Conservation (phyloP, 2,888 invertebrate genomes). For the Oxytorus armatus region DNA sequence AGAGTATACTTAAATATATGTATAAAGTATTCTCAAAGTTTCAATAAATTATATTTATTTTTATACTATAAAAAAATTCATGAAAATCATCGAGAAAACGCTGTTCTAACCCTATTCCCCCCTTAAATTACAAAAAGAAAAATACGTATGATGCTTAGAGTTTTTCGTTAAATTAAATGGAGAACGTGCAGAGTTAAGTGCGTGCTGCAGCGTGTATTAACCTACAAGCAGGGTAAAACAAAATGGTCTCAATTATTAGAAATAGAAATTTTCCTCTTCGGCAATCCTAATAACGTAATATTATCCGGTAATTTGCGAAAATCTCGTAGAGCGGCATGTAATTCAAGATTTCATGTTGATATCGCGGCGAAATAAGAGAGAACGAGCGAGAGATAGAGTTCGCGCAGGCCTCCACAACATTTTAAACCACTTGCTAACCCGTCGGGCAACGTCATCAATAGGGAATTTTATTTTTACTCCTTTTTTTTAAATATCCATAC, state of each 20-base stretch:
- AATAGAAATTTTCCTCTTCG: background rate
- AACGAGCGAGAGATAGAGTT: no score
- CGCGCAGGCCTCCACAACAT: background rate
- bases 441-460: background rate
- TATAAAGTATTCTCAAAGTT: no score
- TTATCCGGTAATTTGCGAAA: conserved; percentile 16
- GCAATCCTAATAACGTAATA: conserved; percentile 16
- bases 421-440: conserved; percentile 17
- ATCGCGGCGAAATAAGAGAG: background rate
- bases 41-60: no score
- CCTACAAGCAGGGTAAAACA: background rate
- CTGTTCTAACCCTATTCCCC: no score
- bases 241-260: conserved; percentile 4
- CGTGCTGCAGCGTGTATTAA: no score
- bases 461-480: background rate
- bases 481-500: conserved; percentile 53
- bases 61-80: no score
- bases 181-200: background rate
- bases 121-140: no score
- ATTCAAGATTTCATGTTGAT: background rate
- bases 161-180: no score
- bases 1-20: no score
- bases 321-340: background rate
- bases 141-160: no score
- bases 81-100: no score